phyloP scores from a whole-genome alignment of 2,888 invertebrate genomes.

The Synergus laeviventris region DNA sequence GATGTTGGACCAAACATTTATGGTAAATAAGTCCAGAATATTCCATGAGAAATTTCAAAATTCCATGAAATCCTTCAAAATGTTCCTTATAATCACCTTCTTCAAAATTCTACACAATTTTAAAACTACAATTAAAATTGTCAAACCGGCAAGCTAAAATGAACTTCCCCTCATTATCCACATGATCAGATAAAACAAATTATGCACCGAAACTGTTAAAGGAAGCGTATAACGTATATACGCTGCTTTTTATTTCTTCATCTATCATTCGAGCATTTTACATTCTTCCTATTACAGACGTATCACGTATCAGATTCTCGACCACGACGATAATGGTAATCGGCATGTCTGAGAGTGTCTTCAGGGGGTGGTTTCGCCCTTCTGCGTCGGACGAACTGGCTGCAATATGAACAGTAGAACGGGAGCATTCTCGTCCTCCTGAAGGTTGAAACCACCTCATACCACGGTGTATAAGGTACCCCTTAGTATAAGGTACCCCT shows the following conservation, averaged over 20 bases:
- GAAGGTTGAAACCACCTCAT: slow-evolving; percentile 49
- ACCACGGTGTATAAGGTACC: slow-evolving; percentile 62
- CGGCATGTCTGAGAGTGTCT: slow-evolving; percentile 63
- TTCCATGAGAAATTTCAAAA: no score
- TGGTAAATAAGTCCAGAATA: no score
- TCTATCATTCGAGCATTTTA: slow-evolving; percentile 17
- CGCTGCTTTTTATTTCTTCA: slow-evolving; percentile 14
- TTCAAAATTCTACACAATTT: no score
- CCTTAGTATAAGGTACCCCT: slow-evolving; percentile 74
- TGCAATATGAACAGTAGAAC: slow-evolving; percentile 52
- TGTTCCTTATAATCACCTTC: no score
- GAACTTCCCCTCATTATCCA: no score
- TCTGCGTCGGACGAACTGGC: slow-evolving; percentile 51
- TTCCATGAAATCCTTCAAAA: no score
- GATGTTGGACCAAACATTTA: no score
- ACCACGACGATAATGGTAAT: slow-evolving; percentile 65
- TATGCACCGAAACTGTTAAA: no score
- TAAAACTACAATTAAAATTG: no score
- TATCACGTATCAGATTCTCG: slow-evolving; percentile 52
- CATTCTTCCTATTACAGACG: slow-evolving; percentile 1
- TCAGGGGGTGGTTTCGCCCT: slow-evolving; percentile 57
- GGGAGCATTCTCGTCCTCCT: slow-evolving; percentile 55
- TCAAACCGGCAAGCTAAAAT: no score
- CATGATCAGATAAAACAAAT: not conserved
- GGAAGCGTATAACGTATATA: no score